A percentile compares a stretch with the other conserved stretches of the same genome.
These are phyloP conservation scores for Anoplius nigerrimus DNA, from an alignment of 2,888 invertebrate species.

Conservation along the genomic window DNA sequence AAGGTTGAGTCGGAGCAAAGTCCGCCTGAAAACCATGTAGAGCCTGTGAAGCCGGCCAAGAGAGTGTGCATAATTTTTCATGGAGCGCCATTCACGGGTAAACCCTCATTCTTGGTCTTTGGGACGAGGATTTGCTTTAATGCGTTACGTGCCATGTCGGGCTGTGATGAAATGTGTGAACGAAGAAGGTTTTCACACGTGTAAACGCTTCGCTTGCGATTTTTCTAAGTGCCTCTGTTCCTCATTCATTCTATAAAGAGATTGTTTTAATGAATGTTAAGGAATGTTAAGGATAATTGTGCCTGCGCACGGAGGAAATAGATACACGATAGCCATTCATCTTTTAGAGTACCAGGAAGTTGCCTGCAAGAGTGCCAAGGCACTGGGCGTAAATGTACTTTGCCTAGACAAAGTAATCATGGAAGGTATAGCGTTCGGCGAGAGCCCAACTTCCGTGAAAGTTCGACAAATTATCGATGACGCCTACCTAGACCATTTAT, in stretches of 20 bases:
- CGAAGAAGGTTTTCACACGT: too few relatives aligned
- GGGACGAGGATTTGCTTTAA: not conserved
- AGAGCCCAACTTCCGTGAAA: constrained; percentile 43
- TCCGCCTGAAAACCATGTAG: constrained; percentile 14
- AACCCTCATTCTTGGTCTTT: not conserved
- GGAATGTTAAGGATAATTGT: too few relatives aligned
- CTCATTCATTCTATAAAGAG: too few relatives aligned
- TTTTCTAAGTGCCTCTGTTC: too few relatives aligned
- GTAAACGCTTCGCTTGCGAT: too few relatives aligned
- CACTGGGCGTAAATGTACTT: constrained; percentile 56
- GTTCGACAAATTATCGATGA: constrained; percentile 57
- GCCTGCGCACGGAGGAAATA: too few relatives aligned
- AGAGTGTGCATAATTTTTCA: constrained; percentile 75
- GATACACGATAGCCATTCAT: constrained; percentile 1
- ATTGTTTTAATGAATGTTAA: too few relatives aligned
- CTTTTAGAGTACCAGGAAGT: constrained; percentile 75
- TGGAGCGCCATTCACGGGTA: constrained; percentile 75
- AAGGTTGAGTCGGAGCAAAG: constrained; percentile 27
- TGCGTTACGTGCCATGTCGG: not conserved
- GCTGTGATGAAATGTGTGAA: too few relatives aligned
- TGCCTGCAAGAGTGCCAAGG: constrained; percentile 74
- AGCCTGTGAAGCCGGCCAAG: constrained; percentile 48
- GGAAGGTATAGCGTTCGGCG: constrained; percentile 53
- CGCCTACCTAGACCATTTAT: constrained; percentile 50
- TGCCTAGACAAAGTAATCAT: constrained; percentile 56